Evolutionary conservation across 2,797 vertebrate species (phyloP), one percentile per base, ranked within the genome.

Genomic region (Brachyrhaphis roseni): DNA sequence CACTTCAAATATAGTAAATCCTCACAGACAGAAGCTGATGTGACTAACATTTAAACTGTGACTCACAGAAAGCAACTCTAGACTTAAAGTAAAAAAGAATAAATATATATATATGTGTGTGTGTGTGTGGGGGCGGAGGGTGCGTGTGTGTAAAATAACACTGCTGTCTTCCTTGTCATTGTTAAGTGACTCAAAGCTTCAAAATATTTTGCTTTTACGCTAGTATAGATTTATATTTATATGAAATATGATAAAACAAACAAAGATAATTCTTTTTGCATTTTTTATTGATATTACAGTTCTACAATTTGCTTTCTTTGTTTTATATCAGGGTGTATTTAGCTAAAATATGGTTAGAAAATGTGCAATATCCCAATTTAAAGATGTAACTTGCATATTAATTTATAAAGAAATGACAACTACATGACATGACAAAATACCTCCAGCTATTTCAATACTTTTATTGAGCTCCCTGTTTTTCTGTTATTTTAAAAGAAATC

Each of bases 1-100:
- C 26, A 49, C 34, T 81, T 79, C 53, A 41, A 26, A 23, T 70
- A 3, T 15, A 18, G 41, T 26, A 23, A 72, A 59, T 49, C 8
- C 79, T 76, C 41, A 49, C 28, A 80, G 53, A 76, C 68, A 76
- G n/a, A 26, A 72, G 53, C 49, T 59, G 55, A 57, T 39, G 36
- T 36, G n/a, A 51, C 49, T 43, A 49, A 53, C 7, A 51, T 49
- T 34, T 72, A 46, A 71, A 31, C 26, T 59, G 41, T 57, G 64
- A 75, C 20, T 57, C 28, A 43, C 31, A 13, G 31, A 71, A 47
- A 53, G 11, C 5, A 45, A 8, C 62, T 34, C 18, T 28, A 49
- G 18, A 66, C 8, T 7, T 66, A 5, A 7, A 1, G 41, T 7
- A 47, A 62, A 43, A 59, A 41, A 59, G 55, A 46, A 41, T 39